A percentile compares a stretch with the other conserved stretches of the same genome.
phyloP scores from a whole-genome alignment of 2,113 vertebrate genomes.

The Pagrus major region DNA sequence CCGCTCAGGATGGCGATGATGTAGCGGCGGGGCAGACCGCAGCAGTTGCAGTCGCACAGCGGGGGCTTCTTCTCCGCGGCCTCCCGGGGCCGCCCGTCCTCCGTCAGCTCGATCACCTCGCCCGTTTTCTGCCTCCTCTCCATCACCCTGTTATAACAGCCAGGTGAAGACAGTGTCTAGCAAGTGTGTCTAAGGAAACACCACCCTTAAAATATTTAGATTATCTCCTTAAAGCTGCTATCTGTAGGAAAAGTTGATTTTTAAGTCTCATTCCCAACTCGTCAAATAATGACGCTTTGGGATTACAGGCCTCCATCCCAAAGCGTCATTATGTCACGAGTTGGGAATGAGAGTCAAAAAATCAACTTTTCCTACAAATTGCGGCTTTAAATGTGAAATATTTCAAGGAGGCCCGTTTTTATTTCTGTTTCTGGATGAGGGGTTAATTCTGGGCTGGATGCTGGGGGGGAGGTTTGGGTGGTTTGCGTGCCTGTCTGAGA shows the following conservation, averaged over 20 bases:
- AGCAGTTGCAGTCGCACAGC: conserved; percentile 94
- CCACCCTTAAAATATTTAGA: neutral
- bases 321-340: too few relatives aligned
- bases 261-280: too few relatives aligned
- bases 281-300: too few relatives aligned
- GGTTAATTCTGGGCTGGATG: neutral
- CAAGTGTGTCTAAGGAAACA: neutral
- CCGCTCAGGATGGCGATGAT: conserved; percentile 99
- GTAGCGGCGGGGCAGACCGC: conserved; percentile 95
- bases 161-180: conserved; percentile 26
- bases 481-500: neutral
- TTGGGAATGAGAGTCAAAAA: too few relatives aligned
- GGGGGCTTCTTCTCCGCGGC: conserved; percentile 89
- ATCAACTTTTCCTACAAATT: too few relatives aligned
- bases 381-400: too few relatives aligned
- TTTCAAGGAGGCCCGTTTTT: conserved; percentile 1
- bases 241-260: too few relatives aligned
- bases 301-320: too few relatives aligned
- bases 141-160: conserved; percentile 86
- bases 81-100: conserved; percentile 93
- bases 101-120: conserved; percentile 96
- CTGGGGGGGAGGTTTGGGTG: too few relatives aligned
- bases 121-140: conserved; percentile 91
- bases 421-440: conserved; percentile 7
- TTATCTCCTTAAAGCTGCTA: too few relatives aligned